Evolutionary conservation across 2,888 invertebrate species (phyloP), one percentile per base, ranked within the genome.

Genomic region (Mythimna albipuncta): DNA sequence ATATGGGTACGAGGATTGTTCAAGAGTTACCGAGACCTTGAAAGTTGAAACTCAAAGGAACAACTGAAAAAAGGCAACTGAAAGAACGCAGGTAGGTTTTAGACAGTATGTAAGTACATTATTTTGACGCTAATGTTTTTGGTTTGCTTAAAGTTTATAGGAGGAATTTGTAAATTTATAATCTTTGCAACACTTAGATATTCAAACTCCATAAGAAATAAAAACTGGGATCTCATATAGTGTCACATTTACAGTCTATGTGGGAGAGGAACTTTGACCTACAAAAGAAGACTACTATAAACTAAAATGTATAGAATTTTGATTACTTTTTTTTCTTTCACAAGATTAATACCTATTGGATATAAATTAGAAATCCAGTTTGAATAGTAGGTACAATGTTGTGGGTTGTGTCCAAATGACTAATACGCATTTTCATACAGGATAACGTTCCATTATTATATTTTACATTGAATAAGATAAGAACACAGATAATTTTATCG

Each of bases 401-500:
- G 16, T 59, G n/a, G n/a, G 54, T 66, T 58, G 19, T 58, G 35
- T 19, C 57, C 35, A 11, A 6, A 21, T 59, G 16, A 69, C 10
- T 58, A 73, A 54, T 59, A 67, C 16, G 6, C 52, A 35, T 59
- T 59, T 57, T 52, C n/a, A 64, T 16, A 59, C 16, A 59, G 66
- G 41, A 52, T 74, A 52, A 64, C 16, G 16, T 55, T 59, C 19
- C 47, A 81, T 72, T 69, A 76, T 9, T 66, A 59, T 47, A 66
- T 52, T 32, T 62, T 55, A 59, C n/a, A 32, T 21, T 26, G 16
- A 59, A 64, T 11, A 16, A 70, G 80, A 81, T 80, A 80, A 77
- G 67, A 13, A 3, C 4, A 69, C 32, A 61, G 80, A 70, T 77
- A 77, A 58, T 44, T 69, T 62, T 76, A 72, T 70, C 72, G 62